Conservation (phyloP, 1,140 invertebrate genomes). For the Drosophila ambigua region DNA sequence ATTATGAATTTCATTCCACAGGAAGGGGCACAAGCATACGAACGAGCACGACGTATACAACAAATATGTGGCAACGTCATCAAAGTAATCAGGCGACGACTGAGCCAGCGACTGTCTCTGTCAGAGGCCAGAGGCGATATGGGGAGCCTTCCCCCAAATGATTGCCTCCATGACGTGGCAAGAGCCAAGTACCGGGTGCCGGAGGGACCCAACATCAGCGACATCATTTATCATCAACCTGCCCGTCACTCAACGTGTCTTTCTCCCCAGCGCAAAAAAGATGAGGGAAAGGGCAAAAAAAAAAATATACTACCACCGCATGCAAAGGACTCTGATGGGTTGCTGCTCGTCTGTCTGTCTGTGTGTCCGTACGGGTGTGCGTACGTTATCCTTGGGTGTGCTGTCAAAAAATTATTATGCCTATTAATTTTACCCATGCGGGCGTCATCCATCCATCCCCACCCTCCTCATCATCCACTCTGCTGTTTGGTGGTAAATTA, state of each 20-base stretch:
- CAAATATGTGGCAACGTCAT: slow-evolving; percentile 80
- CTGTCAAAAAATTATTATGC: slow-evolving; percentile 84
- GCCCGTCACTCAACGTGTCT: slow-evolving; percentile 76
- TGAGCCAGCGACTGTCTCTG: slow-evolving; percentile 61
- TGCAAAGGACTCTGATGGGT: slow-evolving; percentile 71
- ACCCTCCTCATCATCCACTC: not conserved
- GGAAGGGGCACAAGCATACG: not conserved
- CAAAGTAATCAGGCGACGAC: slow-evolving; percentile 77
- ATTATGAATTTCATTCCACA: slow-evolving; percentile 41
- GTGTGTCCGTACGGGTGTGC: slow-evolving; percentile 37
- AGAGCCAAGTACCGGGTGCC: slow-evolving; percentile 27
- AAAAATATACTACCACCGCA: slow-evolving; percentile 41
- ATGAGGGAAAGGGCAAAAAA: not conserved
- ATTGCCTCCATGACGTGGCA: slow-evolving; percentile 79
- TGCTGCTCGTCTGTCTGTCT: slow-evolving; percentile 44
- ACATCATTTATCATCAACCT: slow-evolving; percentile 84
- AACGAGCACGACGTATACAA: slow-evolving; percentile 11
- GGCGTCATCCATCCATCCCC: slow-evolving; percentile 37
- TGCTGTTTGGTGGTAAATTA: slow-evolving; percentile 73
- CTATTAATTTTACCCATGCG: slow-evolving; percentile 83
- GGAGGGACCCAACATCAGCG: slow-evolving; percentile 67
- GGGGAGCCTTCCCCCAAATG: slow-evolving; percentile 61
- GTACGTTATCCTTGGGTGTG: slow-evolving; percentile 79
- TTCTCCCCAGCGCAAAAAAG: slow-evolving; percentile 18
- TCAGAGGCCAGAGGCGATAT: slow-evolving; percentile 59